Conservation (phyloP, 2,888 invertebrate species). For the Drosophila buzzatii region DNA sequence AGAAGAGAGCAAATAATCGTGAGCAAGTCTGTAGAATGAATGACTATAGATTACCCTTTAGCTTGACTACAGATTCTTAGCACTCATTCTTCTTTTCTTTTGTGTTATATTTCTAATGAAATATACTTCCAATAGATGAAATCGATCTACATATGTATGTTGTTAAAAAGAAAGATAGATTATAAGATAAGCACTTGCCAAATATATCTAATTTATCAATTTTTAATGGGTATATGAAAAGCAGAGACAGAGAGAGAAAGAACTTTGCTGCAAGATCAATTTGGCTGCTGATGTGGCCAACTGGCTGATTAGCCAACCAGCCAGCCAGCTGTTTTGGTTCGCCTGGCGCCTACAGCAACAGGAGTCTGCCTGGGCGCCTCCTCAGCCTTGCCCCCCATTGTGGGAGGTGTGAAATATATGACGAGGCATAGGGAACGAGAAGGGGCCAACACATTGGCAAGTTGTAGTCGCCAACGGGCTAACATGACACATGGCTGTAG, state of each 20-base stretch:
- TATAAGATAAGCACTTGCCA: too few species aligned
- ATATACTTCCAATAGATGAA: not conserved
- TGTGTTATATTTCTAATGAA: not conserved
- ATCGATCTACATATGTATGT: too few species aligned
- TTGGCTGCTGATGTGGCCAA: constrained; percentile 51
- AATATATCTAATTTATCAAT: not conserved
- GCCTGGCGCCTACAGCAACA: constrained; percentile 70
- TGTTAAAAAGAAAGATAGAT: too few species aligned
- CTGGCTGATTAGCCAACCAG: constrained; percentile 36
- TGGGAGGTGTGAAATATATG: constrained; percentile 73
- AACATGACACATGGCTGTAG: constrained; percentile 73
- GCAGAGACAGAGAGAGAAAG: constrained; percentile 1
- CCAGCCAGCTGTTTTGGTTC: constrained; percentile 57
- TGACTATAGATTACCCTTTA: not conserved
- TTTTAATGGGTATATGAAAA: not conserved
- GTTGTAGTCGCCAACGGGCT: constrained; percentile 52
- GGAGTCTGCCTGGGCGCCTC: constrained; percentile 28
- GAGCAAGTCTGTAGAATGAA: not conserved
- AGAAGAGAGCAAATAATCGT: not conserved
- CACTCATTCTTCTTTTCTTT: not conserved
- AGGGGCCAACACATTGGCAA: constrained; percentile 46
- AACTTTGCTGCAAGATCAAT: constrained; percentile 37
- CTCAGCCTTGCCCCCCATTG: constrained; percentile 36
- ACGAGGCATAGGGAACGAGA: constrained; percentile 6
- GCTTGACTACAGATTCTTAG: too few species aligned